These are phyloP conservation scores for Vanessa atalanta DNA, from an alignment of 1,140 invertebrate species.

Conservation along the genomic window DNA sequence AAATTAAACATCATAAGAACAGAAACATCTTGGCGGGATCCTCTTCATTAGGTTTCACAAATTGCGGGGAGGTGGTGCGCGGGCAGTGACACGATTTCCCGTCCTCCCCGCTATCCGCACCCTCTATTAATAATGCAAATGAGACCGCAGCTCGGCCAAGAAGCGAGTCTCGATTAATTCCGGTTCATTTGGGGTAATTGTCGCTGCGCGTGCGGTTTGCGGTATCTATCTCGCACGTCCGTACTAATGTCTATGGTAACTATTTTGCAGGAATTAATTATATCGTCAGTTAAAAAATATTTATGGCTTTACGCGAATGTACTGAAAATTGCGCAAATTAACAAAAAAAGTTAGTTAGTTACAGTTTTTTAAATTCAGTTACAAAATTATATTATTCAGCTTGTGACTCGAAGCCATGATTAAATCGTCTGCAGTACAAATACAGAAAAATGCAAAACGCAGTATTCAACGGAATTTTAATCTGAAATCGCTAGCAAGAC, in stretches of 20 bases:
- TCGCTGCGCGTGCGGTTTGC: conserved; percentile 72
- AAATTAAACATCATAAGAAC: conserved; percentile 80
- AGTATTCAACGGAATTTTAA: not conserved
- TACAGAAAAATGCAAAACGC: not conserved
- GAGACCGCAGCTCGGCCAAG: conserved; percentile 79
- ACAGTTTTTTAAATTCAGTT: too few relatives aligned
- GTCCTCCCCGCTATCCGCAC: conserved; percentile 40
- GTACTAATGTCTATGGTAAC: conserved; percentile 47
- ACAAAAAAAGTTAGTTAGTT: not conserved
- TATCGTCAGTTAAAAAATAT: conserved; percentile 8
- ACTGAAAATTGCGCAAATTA: not conserved
- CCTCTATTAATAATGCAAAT: conserved; percentile 81
- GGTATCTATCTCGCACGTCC: conserved; percentile 51
- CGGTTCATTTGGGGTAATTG: conserved; percentile 81
- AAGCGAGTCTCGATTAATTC: conserved; percentile 79
- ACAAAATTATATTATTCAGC: too few relatives aligned
- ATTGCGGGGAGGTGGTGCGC: conserved; percentile 58
- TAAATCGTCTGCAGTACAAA: not conserved
- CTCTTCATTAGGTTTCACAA: conserved; percentile 78
- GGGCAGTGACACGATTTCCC: conserved; percentile 56
- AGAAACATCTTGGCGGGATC: conserved; percentile 76
- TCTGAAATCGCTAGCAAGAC: not conserved
- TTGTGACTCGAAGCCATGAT: too few relatives aligned
- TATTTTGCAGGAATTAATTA: conserved; percentile 44
- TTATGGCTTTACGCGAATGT: not conserved